Conservation (phyloP, 2,888 invertebrate genomes). For the Aphodius granarius region DNA sequence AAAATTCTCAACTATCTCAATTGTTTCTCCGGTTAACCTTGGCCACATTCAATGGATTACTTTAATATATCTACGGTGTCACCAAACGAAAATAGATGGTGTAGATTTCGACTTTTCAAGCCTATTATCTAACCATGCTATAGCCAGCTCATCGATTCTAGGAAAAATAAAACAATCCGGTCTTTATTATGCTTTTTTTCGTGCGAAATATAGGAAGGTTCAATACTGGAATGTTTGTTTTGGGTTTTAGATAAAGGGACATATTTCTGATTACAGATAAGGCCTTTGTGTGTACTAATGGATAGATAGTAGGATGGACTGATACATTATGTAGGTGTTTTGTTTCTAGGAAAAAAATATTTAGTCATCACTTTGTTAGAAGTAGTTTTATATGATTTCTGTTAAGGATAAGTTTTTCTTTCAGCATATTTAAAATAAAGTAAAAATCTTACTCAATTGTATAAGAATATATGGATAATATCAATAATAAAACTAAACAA, state of each 20-base stretch:
- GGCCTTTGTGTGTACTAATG: not conserved
- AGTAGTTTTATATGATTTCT: too few relatives aligned
- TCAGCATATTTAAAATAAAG: too few relatives aligned
- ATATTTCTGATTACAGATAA: not conserved
- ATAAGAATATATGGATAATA: too few relatives aligned
- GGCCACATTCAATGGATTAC: not conserved
- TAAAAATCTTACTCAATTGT: too few relatives aligned
- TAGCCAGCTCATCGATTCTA: not conserved
- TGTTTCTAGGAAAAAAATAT: not conserved
- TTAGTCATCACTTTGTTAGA: too few relatives aligned
- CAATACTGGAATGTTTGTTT: not conserved
- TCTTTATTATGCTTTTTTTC: not conserved
- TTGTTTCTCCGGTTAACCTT: not conserved
- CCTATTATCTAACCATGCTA: not conserved
- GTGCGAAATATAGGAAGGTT: not conserved
- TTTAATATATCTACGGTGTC: not conserved
- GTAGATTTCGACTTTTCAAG: not conserved
- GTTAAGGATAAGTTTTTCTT: too few relatives aligned
- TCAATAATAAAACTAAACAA: too few relatives aligned
- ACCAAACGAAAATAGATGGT: not conserved
- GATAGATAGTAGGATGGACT: not conserved
- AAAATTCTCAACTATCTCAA: not conserved
- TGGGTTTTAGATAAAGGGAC: not conserved
- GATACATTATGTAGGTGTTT: too few relatives aligned
- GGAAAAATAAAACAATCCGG: not conserved